Percentiles rank a stretch among this genome's conserved stretches.
Conservation (phyloP, 1,140 invertebrate genomes). For the Chelonus insularis region DNA sequence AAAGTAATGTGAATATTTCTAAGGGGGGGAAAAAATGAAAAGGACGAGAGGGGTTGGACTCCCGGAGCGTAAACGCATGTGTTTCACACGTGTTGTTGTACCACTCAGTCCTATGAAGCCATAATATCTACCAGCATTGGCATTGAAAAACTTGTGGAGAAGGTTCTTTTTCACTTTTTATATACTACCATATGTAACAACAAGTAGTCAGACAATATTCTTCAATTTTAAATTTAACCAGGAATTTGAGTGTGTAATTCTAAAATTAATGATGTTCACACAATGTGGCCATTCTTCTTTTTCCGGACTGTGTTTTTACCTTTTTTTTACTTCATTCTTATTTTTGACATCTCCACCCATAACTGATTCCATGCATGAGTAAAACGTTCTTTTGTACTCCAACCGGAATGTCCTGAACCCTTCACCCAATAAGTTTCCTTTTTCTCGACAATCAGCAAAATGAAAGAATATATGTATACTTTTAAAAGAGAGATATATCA, state of each 20-base stretch:
- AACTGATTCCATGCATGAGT: too few species aligned
- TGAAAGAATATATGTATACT: too few species aligned
- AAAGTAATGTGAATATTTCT: too few species aligned
- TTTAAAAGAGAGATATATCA: too few species aligned
- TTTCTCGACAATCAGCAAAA: too few species aligned
- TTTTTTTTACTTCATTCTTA: too few species aligned
- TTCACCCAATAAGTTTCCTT: too few species aligned
- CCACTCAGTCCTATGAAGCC: conserved; percentile 7
- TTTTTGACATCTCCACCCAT: too few species aligned
- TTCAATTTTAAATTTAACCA: conserved; percentile 29
- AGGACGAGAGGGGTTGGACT: conserved; percentile 22
- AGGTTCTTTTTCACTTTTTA: conserved; percentile 9
- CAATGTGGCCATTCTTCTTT: background rate
- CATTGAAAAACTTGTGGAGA: conserved; percentile 13
- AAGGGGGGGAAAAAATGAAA: conserved; percentile 21
- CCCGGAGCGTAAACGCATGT: conserved; percentile 37
- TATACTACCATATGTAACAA: conserved; percentile 10
- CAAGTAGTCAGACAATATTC: conserved; percentile 27
- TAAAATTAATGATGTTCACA: too few species aligned
- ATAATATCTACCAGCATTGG: conserved; percentile 9
- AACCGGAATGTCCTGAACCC: too few species aligned
- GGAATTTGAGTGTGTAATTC: conserved; percentile 7
- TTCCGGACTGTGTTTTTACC: too few species aligned
- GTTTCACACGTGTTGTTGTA: conserved; percentile 37
- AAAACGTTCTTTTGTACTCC: too few species aligned